Base-by-base conservation (phyloP, 1,140 invertebrate species). In the Octopus sinensis region DNA sequence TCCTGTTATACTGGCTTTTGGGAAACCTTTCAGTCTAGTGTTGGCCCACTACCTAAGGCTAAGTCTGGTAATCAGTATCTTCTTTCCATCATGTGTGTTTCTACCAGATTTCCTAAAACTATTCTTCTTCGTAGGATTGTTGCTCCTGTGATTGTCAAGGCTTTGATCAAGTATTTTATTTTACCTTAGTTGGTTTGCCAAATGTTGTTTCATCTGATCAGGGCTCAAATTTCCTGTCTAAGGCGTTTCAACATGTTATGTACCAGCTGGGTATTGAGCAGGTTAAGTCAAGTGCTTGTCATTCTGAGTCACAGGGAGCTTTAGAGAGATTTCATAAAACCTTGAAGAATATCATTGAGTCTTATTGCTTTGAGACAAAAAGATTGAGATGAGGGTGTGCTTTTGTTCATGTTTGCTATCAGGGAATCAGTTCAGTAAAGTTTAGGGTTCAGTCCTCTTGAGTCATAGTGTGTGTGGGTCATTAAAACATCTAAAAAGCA, bases 361-460 rank as follows among this genome's bases (percentile, higher is more conserved):
- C n/a, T 7, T 54, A 73, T 79, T 82, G 62, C 53, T 5, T 30
- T 83, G 82, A 54, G 76, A 75, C 78, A 52, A 81, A 76, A 73
- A 53, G 17, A n/a, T n/a, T n/a, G n/a, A n/a, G n/a, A n/a, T n/a
- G n/a, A n/a, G n/a, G n/a, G n/a, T n/a, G 79, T 80, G 10, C 73
- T 3, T 43, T 76, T 81, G 7, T 23, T 80, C 5, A 51, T 82
- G 23, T 83, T 83, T 75, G 83, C 83, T 54, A 75, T 56, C 17
- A 75, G 82, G 23, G 82, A 83, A 13, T 83, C 77, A 77, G 78
- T 81, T n/a, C 82, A 83, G 13, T 56, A 82, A 51, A 75, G 68
- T 30, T 30, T 81, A 10, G 78, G 83, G 4, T 84, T 84, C 76
- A 83, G 53, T 56, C 82, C 79, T 53, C 73, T 79, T 84, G 82